These are phyloP conservation scores for Lepidocolaptes lacrymiger DNA, from an alignment of 2,797 vertebrate species.

Conservation along the genomic window DNA sequence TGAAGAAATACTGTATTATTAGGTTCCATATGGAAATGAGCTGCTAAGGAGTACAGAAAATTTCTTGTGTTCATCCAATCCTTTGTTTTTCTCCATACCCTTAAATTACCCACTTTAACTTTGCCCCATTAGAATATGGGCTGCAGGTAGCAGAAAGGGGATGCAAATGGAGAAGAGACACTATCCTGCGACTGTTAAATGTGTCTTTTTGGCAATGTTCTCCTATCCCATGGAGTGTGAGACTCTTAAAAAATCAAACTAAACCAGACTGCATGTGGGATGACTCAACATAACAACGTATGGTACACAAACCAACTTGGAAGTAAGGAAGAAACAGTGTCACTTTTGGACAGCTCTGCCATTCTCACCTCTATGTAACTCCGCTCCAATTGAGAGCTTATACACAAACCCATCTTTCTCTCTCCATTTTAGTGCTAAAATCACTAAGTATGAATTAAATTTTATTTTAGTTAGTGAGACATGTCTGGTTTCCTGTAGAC, in stretches of 20 bases:
- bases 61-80: background rate
- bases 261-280: background rate
- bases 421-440: background rate
- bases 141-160: background rate
- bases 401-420: background rate
- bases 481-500: background rate
- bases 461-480: background rate
- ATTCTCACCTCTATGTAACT: background rate
- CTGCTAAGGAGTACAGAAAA: background rate
- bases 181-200: background rate
- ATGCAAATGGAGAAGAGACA: background rate
- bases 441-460: background rate
- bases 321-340: background rate
- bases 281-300: background rate
- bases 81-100: background rate
- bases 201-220: background rate
- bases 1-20: background rate
- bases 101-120: background rate
- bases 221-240: background rate
- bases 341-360: background rate
- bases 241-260: slow-evolving; percentile 2
- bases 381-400: background rate
- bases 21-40: background rate
- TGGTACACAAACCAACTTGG: background rate
- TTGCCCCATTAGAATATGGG: background rate